phyloP scores from a whole-genome alignment of 1,140 invertebrate genomes.

The Euwallacea fornicatus region DNA sequence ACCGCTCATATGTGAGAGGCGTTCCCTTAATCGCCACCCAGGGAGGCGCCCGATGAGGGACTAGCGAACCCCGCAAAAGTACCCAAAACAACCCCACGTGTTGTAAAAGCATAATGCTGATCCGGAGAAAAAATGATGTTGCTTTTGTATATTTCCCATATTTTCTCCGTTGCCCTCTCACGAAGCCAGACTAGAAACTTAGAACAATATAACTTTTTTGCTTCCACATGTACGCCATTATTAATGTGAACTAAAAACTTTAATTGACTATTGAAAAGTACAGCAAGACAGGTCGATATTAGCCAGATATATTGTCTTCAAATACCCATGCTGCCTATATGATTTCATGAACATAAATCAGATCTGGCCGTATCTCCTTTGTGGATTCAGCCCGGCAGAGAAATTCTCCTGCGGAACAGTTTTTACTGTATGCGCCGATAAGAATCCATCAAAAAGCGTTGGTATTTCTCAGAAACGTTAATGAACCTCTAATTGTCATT shows the following conservation, averaged over 20 bases:
- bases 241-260: constrained; percentile 13
- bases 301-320: constrained; percentile 6
- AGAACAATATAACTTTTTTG: too few relatives aligned
- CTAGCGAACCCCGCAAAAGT: too few relatives aligned
- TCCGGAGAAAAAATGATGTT: too few relatives aligned
- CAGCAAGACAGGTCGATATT: constrained; percentile 16
- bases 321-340: constrained; percentile 21
- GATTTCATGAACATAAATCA: constrained; percentile 31
- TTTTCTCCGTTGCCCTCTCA: too few relatives aligned
- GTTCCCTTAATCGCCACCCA: too few relatives aligned
- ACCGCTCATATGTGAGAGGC: too few relatives aligned
- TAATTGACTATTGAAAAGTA: constrained; percentile 32
- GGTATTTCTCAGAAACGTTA: constrained; percentile 34
- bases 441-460: constrained; percentile 15
- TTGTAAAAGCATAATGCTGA: too few relatives aligned
- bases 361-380: constrained; percentile 1
- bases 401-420: background rate
- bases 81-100: too few relatives aligned
- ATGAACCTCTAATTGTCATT: constrained; percentile 42
- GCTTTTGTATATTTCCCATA: too few relatives aligned
- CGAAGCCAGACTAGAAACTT: too few relatives aligned
- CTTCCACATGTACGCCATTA: background rate
- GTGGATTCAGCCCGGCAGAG: constrained; percentile 5
- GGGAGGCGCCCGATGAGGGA: too few relatives aligned
- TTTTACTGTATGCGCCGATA: constrained; percentile 15